Evolutionary conservation across 2,888 invertebrate genomes (phyloP).

Genomic region (Sarcophaga caerulescens): DNA sequence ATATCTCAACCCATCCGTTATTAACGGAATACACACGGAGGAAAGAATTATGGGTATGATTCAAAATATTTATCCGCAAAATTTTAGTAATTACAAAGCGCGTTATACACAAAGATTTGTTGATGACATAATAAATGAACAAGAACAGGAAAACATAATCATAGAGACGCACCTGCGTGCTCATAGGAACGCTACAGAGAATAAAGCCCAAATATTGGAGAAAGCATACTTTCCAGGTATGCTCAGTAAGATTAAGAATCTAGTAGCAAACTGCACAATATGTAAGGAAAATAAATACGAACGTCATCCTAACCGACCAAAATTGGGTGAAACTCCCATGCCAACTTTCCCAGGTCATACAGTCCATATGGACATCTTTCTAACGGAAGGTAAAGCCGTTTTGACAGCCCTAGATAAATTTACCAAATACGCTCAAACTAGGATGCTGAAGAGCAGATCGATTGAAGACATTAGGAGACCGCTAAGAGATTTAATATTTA

Average conservation of each 20-base stretch:
- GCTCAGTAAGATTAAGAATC: neutral
- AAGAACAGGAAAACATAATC: constrained; percentile 33
- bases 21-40: neutral
- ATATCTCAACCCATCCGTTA: neutral
- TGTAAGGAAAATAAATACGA: constrained; percentile 4
- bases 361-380: neutral
- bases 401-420: neutral
- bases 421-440: neutral
- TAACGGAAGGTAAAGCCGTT: neutral
- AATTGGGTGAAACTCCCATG: too few species aligned
- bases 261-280: constrained; percentile 3
- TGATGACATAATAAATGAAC: constrained; percentile 25
- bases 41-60: constrained; percentile 31
- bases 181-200: constrained; percentile 52
- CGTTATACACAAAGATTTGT: constrained; percentile 39
- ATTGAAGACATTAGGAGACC: constrained; percentile 65
- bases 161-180: constrained; percentile 27
- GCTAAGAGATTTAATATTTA: constrained; percentile 53
- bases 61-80: constrained; percentile 40
- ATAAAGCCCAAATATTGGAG: constrained; percentile 37
- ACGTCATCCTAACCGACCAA: constrained; percentile 4
- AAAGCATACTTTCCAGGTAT: neutral
- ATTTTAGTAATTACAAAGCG: constrained; percentile 43
- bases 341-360: too few species aligned
- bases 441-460: constrained; percentile 46